Conservation (phyloP, 2,113 vertebrate genomes). For the Trachemys scripta region DNA sequence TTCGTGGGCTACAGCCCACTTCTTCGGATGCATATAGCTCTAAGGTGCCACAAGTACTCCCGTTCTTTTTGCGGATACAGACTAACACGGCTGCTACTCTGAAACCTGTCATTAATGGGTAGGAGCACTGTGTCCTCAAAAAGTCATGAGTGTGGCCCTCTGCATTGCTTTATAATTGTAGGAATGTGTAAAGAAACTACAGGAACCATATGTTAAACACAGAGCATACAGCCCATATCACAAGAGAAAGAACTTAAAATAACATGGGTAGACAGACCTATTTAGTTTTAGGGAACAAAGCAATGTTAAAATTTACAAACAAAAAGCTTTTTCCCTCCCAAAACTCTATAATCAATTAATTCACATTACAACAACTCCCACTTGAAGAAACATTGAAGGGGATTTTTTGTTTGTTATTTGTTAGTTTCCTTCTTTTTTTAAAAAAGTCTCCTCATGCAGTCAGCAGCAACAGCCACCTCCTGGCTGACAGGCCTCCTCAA, state of each 20-base stretch:
- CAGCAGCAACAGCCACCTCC: background rate
- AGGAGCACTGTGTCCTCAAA: background rate
- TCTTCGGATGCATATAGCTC: too few species aligned
- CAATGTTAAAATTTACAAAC: background rate
- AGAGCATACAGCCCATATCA: background rate
- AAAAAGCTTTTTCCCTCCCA: background rate
- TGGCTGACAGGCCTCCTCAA: background rate
- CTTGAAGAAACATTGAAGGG: background rate
- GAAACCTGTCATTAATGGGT: background rate
- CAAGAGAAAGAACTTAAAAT: background rate
- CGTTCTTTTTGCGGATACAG: too few species aligned
- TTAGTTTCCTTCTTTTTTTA: background rate
- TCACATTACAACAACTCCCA: fast-evolving
- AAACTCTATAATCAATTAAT: background rate
- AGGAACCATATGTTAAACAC: background rate
- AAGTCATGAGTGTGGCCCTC: fast-evolving
- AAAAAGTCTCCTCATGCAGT: background rate
- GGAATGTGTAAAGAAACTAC: background rate
- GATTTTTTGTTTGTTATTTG: background rate
- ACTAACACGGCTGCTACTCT: too few species aligned
- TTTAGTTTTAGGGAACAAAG: background rate
- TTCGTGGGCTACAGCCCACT: too few species aligned
- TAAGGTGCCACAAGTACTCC: too few species aligned
- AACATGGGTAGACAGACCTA: background rate
- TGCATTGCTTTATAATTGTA: background rate